Conservation (phyloP, 2,888 invertebrate genomes). For the Eledone cirrhosa region DNA sequence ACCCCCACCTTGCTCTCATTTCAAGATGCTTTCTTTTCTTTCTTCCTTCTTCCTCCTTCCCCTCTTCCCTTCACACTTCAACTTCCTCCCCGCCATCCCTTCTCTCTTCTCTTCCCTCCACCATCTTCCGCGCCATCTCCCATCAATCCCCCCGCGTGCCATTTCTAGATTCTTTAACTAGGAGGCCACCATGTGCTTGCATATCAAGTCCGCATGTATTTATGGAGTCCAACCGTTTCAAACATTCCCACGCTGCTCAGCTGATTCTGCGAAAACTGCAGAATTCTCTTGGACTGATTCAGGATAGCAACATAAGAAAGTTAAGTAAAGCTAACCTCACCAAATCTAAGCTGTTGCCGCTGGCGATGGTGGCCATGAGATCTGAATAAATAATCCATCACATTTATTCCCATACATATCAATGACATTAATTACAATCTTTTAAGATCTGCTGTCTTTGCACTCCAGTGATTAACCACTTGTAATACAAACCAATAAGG, state of each 20-base stretch:
- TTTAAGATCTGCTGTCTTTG: too few species aligned
- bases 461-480: too few species aligned
- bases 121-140: slow-evolving; percentile 7
- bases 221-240: slow-evolving; percentile 14
- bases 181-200: slow-evolving; percentile 22
- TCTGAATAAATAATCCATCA: too few species aligned
- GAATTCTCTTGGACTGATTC: not conserved
- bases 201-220: slow-evolving; percentile 14
- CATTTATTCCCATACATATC: too few species aligned
- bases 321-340: too few species aligned
- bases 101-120: not conserved
- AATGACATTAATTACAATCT: too few species aligned
- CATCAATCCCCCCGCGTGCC: slow-evolving; percentile 18
- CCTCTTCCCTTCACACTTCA: too few species aligned
- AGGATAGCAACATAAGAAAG: too few species aligned
- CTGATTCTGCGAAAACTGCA: slow-evolving; percentile 25
- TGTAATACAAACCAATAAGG: too few species aligned
- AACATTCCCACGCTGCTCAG: slow-evolving; percentile 27
- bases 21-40: not conserved
- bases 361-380: too few species aligned
- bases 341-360: too few species aligned
- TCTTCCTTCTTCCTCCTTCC: not conserved
- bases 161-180: slow-evolving; percentile 3
- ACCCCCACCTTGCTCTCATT: too few species aligned
- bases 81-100: not conserved